Evolutionary conservation across 2,797 vertebrate genomes (phyloP), one percentile per base, ranked within the genome.

Genomic region (Helarctos malayanus): DNA sequence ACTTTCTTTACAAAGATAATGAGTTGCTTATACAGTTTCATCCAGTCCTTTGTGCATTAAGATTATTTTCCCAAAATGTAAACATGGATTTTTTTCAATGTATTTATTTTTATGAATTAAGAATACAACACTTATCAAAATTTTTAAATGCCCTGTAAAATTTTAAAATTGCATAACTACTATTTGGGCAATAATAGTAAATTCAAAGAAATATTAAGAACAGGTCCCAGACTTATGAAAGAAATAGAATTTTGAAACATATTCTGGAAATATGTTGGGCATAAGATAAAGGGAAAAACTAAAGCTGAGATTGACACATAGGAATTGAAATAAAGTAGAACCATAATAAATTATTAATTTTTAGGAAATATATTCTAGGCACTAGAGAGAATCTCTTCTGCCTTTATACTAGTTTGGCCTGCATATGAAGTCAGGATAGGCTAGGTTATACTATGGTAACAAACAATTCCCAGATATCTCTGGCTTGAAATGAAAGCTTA

Each of bases 1-100:
- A 19, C 65, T 93, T 94, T 80, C 73, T 90, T 93, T 83, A 73
- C 71, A 88, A 95, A 92, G 47, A 61, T 8, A 94, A 84, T 80
- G 2, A 92, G 49, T 54, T 95, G 19, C 52, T 75, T 83, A 83
- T 71, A 41, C 45, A 73, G 38, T 81, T 96, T 92, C n/a, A 69
- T 81, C 69, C 73, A 97, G 18, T 61, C 49, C 61, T 63, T 54
- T 97, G 29, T 84, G 4, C 10, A 90, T 75, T 94, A 79, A 90
- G n/a, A 92, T 57, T 65, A 8, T 41, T 96, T 92, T 61, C 23
- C 23, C 16, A 92, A 96, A 95, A 63, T 69, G 5, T 56, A 69
- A 93, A 86, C 16, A 82, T 35, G 32, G 10, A 76, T 7, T 82
- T 90, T 86, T 81, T 79, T 52, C 6, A 93, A 56, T 75, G 3